Evolutionary conservation across 2,888 invertebrate genomes (phyloP), one percentile per base, ranked within the genome.

Genomic region (Argynnis bischoffii): DNA sequence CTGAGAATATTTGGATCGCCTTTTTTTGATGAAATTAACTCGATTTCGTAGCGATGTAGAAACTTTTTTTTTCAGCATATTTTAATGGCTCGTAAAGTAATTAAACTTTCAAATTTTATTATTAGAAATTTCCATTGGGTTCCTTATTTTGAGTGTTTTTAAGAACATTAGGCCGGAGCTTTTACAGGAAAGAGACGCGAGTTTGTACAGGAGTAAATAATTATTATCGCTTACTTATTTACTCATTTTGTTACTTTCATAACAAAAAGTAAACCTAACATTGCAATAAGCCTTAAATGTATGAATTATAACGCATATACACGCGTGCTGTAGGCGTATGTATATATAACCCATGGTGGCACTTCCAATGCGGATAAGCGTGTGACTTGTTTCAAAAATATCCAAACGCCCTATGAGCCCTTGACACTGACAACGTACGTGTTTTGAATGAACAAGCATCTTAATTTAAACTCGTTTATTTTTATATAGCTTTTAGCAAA

Each of bases 11-110:
- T 64, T 60, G 48, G 64, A n/a, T 55, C 50, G 35, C 53, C 47
- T 56, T 55, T 67, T 65, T 68, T 71, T 66, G 16, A 60, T 56
- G 47, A 60, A 55, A 69, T 69, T 69, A 65, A 64, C 31, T 64
- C 48, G 48, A 53, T 64, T 59, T 46, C 53, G 14, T 51, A 50
- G 51, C 53, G 54, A 60, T 46, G 47, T 47, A 31, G 6, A 6
- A 6, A 14, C 16, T 8, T 50, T 64, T 60, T 60, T 55, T 66
- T 54, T 46, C 18, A 31, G 54, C 16, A 13, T 55, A 55, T 55
- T 50, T 48, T 61, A 61, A 61, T 54, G 35, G 41, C 50, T 41
- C 61, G 26, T 15, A 14, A 14, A 18, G 18, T 54, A 26, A 41
- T 0, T 41, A 41, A 41, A 41, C 8, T 41, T 41, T 41, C 2